A percentile compares a stretch with the other conserved stretches of the same genome.
These are phyloP conservation scores for Oryzias dopingdopingensis DNA, from an alignment of 2,797 vertebrate species.

Conservation along the genomic window DNA sequence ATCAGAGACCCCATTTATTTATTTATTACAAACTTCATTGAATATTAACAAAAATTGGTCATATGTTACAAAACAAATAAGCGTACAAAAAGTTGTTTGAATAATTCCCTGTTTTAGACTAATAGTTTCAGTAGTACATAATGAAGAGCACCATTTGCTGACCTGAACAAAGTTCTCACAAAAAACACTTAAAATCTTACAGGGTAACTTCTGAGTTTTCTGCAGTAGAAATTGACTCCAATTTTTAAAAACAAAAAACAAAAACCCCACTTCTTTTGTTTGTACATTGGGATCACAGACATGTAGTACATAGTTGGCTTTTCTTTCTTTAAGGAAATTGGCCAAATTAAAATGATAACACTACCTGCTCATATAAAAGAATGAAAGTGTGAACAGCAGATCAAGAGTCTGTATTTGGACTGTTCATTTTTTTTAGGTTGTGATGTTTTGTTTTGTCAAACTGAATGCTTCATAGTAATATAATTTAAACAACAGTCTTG, in stretches of 20 bases:
- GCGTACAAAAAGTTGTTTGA: conserved; percentile 3
- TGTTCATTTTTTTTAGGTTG: too few relatives aligned
- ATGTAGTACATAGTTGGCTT: too few relatives aligned
- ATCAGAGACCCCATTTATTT: conserved; percentile 40
- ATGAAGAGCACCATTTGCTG: conserved; percentile 50
- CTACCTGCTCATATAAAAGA: not conserved
- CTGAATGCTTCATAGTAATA: too few relatives aligned
- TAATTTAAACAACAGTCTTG: too few relatives aligned
- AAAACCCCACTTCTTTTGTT: too few relatives aligned
- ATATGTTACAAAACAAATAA: conserved; percentile 16
- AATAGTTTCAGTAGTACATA: conserved; percentile 40
- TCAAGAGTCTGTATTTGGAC: too few relatives aligned
- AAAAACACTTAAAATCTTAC: not conserved
- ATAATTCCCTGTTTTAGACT: conserved; percentile 3
- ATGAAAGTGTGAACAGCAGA: too few relatives aligned
- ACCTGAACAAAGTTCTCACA: conserved; percentile 16
- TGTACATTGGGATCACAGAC: too few relatives aligned
- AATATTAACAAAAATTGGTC: conserved; percentile 29
- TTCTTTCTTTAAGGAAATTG: not conserved
- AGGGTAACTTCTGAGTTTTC: not conserved
- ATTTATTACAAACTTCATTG: conserved; percentile 30
- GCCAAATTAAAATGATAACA: not conserved
- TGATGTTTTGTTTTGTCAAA: too few relatives aligned
- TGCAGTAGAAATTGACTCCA: conserved; percentile 1
- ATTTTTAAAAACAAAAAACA: too few relatives aligned